Evolutionary conservation across 2,888 invertebrate species (phyloP), one percentile per base, ranked within the genome.

Genomic region (Hydrotaea cyrtoneurina): DNA sequence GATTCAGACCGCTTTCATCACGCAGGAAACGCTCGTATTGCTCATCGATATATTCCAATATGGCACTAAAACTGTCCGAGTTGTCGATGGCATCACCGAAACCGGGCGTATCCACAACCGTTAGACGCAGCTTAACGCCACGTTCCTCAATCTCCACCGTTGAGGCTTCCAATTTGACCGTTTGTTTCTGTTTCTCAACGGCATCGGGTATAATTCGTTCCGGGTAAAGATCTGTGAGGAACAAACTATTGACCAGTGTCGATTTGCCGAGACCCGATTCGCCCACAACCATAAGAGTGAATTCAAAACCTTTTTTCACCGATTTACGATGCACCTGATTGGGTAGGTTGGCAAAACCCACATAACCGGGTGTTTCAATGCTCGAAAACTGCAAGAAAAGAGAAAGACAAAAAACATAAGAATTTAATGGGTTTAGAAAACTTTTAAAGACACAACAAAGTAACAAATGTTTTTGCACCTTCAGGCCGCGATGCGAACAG

Each of bases 271-370:
- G 93, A 0, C 98, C 98, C 87, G 96, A 96, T 90, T 97, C 96
- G 50, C 98, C 97, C 10, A 97, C 98, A 78, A 99, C 98, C 98
- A 99, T 98, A 13, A 99, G 93, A 0, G 98, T 98, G 92, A 99
- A 99, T 93, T 98, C 98, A 91, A 99, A 99, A 23, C 98, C 98
- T 91, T 98, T 98, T 93, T 99, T 99, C 76, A 98, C 98, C 0
- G 98, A 98, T 93, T 99, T 99, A 86, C 98, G 94, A 92, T 99
- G 98, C 31, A 99, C 98, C 93, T 98, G 98, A 93, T 98, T 98
- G 0, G 98, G 98, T 53, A 99, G 93, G 93, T 98, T 98, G 73
- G 98, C 98, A 79, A 93, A 93, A 43, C 93, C 93, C 87, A 93
- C 96, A 93, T 98, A 98, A 23, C 97, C 97, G 39, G 97, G 96